Percentiles rank a stretch among this genome's conserved stretches.
Conservation (phyloP, 1,140 invertebrate species). For the Drosophila nigromelanica region DNA sequence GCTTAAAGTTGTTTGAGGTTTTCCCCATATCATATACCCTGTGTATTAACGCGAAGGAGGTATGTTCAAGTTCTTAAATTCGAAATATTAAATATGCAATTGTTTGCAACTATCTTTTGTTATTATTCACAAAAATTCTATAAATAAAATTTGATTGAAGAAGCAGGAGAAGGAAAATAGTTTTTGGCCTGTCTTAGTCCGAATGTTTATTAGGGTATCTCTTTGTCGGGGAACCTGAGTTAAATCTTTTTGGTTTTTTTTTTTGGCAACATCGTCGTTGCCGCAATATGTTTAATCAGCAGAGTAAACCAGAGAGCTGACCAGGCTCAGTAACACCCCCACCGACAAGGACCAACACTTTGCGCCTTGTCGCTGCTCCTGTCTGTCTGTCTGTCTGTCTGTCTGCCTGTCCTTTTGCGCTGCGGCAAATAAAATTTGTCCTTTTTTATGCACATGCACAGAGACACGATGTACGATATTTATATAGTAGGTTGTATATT, state of each 20-base stretch:
- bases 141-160: too few species aligned
- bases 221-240: neutral
- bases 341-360: conserved; percentile 11
- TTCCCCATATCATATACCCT: neutral
- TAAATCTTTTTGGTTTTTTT: conserved; percentile 14
- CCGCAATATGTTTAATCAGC: conserved; percentile 77
- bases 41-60: too few species aligned
- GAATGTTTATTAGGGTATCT: neutral
- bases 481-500: conserved; percentile 62
- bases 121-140: too few species aligned
- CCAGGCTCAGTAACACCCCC: conserved; percentile 22
- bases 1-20: conserved; percentile 48
- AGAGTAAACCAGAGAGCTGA: conserved; percentile 60
- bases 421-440: conserved; percentile 61
- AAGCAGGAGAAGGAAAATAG: too few species aligned
- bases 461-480: conserved; percentile 31
- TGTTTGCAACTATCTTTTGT: too few species aligned
- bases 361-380: neutral
- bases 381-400: neutral
- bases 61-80: neutral
- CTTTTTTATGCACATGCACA: conserved; percentile 48
- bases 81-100: too few species aligned
- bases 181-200: too few species aligned
- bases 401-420: conserved; percentile 2
- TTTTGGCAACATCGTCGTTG: conserved; percentile 33